Percentiles rank a stretch among this genome's conserved stretches.
Evolutionary conservation across 2,888 invertebrate species (phyloP).

Genomic region (Cryptocephalus primarius): DNA sequence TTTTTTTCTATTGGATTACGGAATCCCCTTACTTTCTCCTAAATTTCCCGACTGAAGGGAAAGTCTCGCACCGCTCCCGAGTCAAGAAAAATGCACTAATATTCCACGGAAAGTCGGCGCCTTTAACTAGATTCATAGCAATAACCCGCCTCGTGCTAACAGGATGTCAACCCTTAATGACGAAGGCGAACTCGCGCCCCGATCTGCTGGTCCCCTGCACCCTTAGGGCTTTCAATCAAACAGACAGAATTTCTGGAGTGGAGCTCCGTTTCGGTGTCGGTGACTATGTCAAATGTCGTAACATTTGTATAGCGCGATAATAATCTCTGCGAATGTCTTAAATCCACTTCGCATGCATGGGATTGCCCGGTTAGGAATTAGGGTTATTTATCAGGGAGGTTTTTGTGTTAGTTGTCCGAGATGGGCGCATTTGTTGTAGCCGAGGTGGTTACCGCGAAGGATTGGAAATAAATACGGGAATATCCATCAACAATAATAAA

Average conservation of each 20-base stretch:
- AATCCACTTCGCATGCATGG: slow-evolving; percentile 14
- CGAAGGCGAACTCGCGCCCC: slow-evolving; percentile 1
- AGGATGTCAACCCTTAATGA: slow-evolving; percentile 1
- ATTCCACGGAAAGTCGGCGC: too few species aligned
- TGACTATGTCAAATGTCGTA: slow-evolving; percentile 24
- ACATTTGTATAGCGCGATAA: slow-evolving; percentile 27
- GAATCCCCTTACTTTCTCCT: too few species aligned
- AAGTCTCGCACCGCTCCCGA: too few species aligned
- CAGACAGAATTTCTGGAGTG: slow-evolving; percentile 16
- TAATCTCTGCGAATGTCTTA: slow-evolving; percentile 22
- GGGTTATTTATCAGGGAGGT: slow-evolving; percentile 13
- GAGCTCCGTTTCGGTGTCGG: slow-evolving; percentile 17
- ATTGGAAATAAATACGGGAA: too few species aligned
- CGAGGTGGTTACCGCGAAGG: too few species aligned
- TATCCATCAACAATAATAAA: too few species aligned
- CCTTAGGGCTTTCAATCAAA: slow-evolving; percentile 24
- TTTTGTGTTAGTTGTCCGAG: too few species aligned
- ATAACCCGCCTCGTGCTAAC: background rate
- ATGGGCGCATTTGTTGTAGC: too few species aligned
- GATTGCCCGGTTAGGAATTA: slow-evolving; percentile 18
- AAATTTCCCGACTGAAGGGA: too few species aligned
- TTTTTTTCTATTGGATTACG: too few species aligned
- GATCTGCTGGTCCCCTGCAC: slow-evolving; percentile 1
- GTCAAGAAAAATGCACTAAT: too few species aligned
- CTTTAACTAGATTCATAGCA: too few species aligned